Base-by-base conservation (phyloP, 2,113 vertebrate genomes). In the Paramormyrops kingsleyae region DNA sequence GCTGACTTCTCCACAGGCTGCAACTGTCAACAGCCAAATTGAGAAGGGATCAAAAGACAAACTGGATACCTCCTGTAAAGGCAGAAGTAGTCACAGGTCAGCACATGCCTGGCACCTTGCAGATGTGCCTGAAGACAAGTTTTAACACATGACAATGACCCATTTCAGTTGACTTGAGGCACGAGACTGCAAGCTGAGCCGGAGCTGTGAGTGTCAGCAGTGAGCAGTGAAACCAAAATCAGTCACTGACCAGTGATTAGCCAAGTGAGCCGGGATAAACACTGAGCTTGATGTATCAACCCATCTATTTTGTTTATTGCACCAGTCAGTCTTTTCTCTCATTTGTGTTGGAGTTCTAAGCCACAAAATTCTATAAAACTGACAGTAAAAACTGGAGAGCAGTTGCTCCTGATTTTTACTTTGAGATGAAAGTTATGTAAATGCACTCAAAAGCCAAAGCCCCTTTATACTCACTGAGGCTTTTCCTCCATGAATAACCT, bases 171-270 rank as follows among this genome's bases (percentile, higher is more conserved):
- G 53, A 84, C 86, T 52, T 90, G 77, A 87, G 44, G 56, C 24
- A 90, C 85, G 49, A 50, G 53, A 87, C n/a, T 42, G 52, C 47
- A 85, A 44, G 84, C 49, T 27, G 42, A 49, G 59, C 15, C 87
- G 19, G 74, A 90, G 90, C 49, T 87, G 90, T 90, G 42, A 84
- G 52, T 83, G 47, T 89, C 39, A 85, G 44, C 59, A 80, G 74
- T 31, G 35, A 80, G 35, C 31, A 27, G 88, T 52, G 88, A 84
- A 86, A 87, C 47, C 27, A 86, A 47, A 56, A 70, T 39, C 21
- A 9, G 80, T 90, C 70, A 83, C 66, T 56, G 89, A 80, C 86
- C 89, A 13, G 27, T 52, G 62, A 47, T 27, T 47, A 87, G 52
- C 88, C 56, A 46, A 49, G 46, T 83, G 47, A 83, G 49, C 70